Base-by-base conservation (phyloP, 2,113 vertebrate species). In the Axis porcinus region DNA sequence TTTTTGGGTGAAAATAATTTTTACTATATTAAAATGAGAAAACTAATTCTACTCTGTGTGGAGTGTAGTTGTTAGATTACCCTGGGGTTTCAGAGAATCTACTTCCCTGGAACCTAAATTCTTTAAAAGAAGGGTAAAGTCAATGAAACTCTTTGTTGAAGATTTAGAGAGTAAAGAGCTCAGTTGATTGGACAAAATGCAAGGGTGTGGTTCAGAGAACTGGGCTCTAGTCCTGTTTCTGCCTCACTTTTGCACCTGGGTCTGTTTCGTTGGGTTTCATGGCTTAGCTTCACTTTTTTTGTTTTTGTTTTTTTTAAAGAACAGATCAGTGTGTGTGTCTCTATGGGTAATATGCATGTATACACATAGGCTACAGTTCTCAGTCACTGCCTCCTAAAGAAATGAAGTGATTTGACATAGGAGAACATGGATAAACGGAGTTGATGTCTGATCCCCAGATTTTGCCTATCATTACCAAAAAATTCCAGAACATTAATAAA, bases 401-500 rank as follows among this genome's bases (percentile, higher is more conserved):
- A 91, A 89, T 58, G 30, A 64, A 84, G 81, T 28, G 74, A 43
- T 6, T 55, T 57, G 78, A 86, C 43, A 57, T 1, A 36, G 28
- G 43, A 92, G 94, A 89, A 50, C 12, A 88, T 19, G 52, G 64
- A 76, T 33, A 50, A 67, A 54, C 74, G 50, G 36, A 91, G 82
- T 89, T 54, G 52, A 86, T 17, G 67, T 91, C 76, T 81, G 70
- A 83, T 79, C 23, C 16, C 21, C 45, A 86, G 50, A 62, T 83
- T 88, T 94, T 92, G 64, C 55, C 95, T 88, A 85, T 90, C 16
- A 87, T 90, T 96, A 87, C 23, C 50, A 47, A 76, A 86, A 92
- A 74, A 78, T 88, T 96, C 67, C 60, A 96, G 57, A 97, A 89
- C 50, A 82, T 89, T 90, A 93, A 97, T 55, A 84, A 89, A 86